Base-by-base conservation (phyloP, 23 tunicate species). In the Styela clava region DNA sequence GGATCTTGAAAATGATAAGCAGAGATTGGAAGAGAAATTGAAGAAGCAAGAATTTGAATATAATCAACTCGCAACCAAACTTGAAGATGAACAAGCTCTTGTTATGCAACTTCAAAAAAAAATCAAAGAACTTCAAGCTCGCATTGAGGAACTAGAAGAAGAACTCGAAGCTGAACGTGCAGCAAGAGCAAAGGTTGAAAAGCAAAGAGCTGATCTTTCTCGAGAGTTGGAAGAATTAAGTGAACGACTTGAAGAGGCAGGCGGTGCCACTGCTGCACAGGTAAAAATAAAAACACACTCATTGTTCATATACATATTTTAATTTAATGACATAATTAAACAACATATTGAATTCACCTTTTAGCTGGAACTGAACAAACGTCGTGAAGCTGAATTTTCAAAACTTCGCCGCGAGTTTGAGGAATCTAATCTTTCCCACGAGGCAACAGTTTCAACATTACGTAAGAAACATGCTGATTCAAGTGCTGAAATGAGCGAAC, bases 71-170 rank as follows among this genome's bases (percentile, higher is more conserved):
- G 85, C 94, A 23, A 85, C 91, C 1, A 87, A 85, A 82, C 85
- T 96, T 9, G 99, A 96, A 91, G 99, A 96, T 79, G 99, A 96
- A 62, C 99, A 96, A 79, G 91, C 90, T 69, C 89, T 85, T 36
- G 92, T 90, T 2, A 34, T 82, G 63, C 97, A 91, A 83, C 87
- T 96, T n/a, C 94, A 88, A 69, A 91, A 88, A 83, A 96, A 96
- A 77, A 88, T 96, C 68, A 96, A 96, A 37, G 99, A 96, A 70
- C 85, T 96, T 1, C 99, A 96, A 73, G 96, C 82, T 33, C 82
- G 86, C 5, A 74, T 83, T 61, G 86, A 83, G 33, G 86, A 83
- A 34, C 83, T 83, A 18, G 86, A 83, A 76, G 86, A 83, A 44
- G 86, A 83, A 62, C 80, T 83, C 23, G 86, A 83, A 78, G 83